These are phyloP conservation scores for Drosophila arizonae DNA, from an alignment of 1,140 invertebrate species.

Conservation along the genomic window DNA sequence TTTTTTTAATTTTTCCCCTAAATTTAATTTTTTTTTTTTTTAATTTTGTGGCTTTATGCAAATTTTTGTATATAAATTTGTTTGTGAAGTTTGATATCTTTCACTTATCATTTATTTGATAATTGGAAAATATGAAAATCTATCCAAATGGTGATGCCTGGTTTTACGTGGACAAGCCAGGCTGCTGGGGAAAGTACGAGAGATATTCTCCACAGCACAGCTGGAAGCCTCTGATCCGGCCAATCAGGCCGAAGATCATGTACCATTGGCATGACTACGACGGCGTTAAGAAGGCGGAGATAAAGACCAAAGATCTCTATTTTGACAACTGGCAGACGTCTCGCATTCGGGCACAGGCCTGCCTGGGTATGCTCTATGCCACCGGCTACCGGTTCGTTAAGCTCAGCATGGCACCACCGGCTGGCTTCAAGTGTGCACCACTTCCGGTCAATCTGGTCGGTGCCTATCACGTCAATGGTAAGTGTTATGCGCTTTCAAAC, in stretches of 20 bases:
- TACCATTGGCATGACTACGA: slow-evolving; percentile 61
- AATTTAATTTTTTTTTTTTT: neutral
- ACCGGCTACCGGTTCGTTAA: slow-evolving; percentile 59
- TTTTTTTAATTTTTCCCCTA: no score
- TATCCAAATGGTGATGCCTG: slow-evolving; percentile 51
- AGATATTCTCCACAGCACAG: slow-evolving; percentile 43
- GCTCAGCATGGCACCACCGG: slow-evolving; percentile 45
- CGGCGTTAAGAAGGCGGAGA: slow-evolving; percentile 43
- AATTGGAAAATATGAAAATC: slow-evolving; percentile 40
- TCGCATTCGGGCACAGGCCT: slow-evolving; percentile 64
- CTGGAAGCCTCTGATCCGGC: slow-evolving; percentile 39
- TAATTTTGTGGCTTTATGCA: neutral
- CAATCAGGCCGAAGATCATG: slow-evolving; percentile 40
- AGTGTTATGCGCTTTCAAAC: neutral
- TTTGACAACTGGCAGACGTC: slow-evolving; percentile 45
- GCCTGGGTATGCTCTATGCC: slow-evolving; percentile 65
- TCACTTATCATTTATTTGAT: neutral
- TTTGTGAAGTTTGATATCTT: neutral
- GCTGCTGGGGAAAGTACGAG: slow-evolving; percentile 44
- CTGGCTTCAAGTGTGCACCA: slow-evolving; percentile 64
- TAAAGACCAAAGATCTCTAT: slow-evolving; percentile 53
- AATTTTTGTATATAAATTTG: neutral
- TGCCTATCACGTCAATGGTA: slow-evolving; percentile 44
- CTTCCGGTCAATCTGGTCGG: slow-evolving; percentile 59
- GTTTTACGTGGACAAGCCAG: slow-evolving; percentile 56